Base-by-base conservation (phyloP, 2,888 invertebrate genomes). In the Mamestra brassicae region DNA sequence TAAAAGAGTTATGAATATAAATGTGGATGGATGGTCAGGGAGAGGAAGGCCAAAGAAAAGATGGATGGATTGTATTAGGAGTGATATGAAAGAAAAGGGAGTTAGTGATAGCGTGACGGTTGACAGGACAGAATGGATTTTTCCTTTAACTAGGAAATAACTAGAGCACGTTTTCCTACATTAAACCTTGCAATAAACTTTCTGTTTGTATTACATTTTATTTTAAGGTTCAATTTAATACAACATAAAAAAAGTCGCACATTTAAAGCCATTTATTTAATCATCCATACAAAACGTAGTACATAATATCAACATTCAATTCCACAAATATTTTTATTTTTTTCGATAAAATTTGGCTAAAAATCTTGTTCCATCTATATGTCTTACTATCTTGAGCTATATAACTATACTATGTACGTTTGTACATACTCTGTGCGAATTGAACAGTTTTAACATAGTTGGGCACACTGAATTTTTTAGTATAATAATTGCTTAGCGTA, bases 241-340 rank as follows among this genome's bases (percentile, higher is more conserved):
- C 6, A 5, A 8, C 4, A 42, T 42, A 62, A 67, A 17, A 17
- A 6, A 8, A 3, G 7, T 15, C 0, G 26, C 83, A 93, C 93
- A 93, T 90, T 90, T 90, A 93, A 92, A 93, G 93, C 93, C 90
- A 79, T 93, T 90, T 92, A 91, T 92, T 89, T 89, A 90, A 87
- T 89, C 89, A 88, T 90, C 76, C 91, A 93, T 93, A 93, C 90
- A 92, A 93, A 93, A 92, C 84, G 74, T 87, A 73, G 70, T 88
- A 87, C 85, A 85, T 82, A 77, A 69, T 76, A 88, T 80, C 76
- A 87, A 87, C 79, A 87, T 69, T 60, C 77, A 78, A 68, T 87
- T 84, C 86, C 86, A 89, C 78, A 85, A 87, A 89, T 87, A 84
- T 75, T 61, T 78, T 75, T 74, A 54, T 65, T 76, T 76, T 26